Evolutionary conservation across 37 sponge, comb jelly and placozoan genomes (phyloP), one percentile per base, ranked within the genome.

Genomic region (Cliona cf. orientalis): DNA sequence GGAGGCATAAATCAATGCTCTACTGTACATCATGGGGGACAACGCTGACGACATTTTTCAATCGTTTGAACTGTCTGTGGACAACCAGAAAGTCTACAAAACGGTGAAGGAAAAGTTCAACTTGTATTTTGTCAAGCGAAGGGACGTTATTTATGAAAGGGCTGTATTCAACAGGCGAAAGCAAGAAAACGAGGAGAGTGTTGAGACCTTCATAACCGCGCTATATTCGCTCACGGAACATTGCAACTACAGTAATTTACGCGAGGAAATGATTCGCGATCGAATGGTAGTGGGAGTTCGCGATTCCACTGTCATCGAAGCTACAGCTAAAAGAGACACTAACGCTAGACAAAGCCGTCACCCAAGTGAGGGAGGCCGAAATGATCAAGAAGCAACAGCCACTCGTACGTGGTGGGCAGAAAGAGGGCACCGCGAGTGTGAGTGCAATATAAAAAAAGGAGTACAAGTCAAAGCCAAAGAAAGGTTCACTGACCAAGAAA

Each of bases 211-310:
- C 64, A 69, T 85, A 26, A 84, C 84, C 3, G 84, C 67, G 3
- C 68, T 84, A 23, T 39, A 84, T 68, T 22, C 34, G 11, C 84
- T 75, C 9, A 67, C 76, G 7, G 71, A 84, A 31, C 56, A 76
- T 34, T 84, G 84, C 42, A 58, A 32, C 25, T 84, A 76, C 44
- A 69, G 76, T 3, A 43, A 14, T 25, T 69, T 84, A 12, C 80
- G 72, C 34, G 87, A 79, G 23, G 56, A 86, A 39, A 72, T 86
- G 87, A 72, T 86, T 19, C 33, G 86, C 0, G 86, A 85, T 55
- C 21, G 78, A 31, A 58, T 85, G 17, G 79, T 77, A 5, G 86
- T 85, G 61, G 79, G 86, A 5, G 19, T 85, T 7, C 46, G 62
- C 3, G 69, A 85, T 44, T 42, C 79, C 2, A 12, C 37, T 85